Evolutionary conservation across 2,113 vertebrate genomes (phyloP), one percentile per base, ranked within the genome.

Genomic region (Limnothrissa miodon): DNA sequence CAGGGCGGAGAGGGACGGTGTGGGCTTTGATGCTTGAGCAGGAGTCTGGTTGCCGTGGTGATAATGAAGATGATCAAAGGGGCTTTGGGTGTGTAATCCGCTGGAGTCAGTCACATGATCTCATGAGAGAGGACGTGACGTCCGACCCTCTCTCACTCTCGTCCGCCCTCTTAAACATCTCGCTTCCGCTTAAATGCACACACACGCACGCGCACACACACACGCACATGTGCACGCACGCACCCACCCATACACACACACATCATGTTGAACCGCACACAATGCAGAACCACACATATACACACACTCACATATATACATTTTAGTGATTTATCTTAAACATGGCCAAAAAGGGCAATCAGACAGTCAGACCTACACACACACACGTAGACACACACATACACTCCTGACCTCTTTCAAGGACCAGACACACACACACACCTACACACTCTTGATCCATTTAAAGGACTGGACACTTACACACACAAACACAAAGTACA

Each of bases 51-150:
- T 25, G 25, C 33, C 10, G 11, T 70, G 25, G 25, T 33, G 62
- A 29, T 70, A 70, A 70, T 33, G 62, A 70, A 70, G 62, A 70
- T 17, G 62, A 70, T 70, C 62, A 70, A 70, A 70, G 62, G 11
- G 62, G 4, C 59, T 62, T 23, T 25, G 7, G 8, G 25, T 29
- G 25, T 29, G 25, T 70, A 70, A 70, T 70, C 62, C 62, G 29
- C 13, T 29, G 9, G 33, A 29, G 8, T 29, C 29, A 70, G 62
- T 33, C 9, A 9, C 29, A 25, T 11, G 62, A 2, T 10, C 62
- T 29, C 62, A 70, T 33, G 25, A 29, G 25, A 33, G 62, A 70
- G 33, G 62, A 70, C 62, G 29, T 36, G 42, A 42, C 25, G 8
- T 25, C 29, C 36, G 13, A 29, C 59, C 29, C 25, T 8, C 10